Conservation (phyloP, 2,797 vertebrate genomes). For the Pseudopleuronectes americanus region DNA sequence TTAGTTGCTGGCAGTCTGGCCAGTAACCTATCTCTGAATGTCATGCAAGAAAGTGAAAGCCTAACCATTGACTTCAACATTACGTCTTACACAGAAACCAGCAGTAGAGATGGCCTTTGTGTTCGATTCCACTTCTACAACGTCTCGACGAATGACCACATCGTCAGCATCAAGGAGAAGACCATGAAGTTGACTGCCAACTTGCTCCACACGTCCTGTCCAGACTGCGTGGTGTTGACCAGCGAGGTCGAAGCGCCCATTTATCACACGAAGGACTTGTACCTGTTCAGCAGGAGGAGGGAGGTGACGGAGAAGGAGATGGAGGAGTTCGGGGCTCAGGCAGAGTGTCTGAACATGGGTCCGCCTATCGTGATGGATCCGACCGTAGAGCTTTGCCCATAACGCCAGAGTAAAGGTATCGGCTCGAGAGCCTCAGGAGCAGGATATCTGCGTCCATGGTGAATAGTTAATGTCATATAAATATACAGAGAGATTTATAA, state of each 20-base stretch:
- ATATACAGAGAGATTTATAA: no score
- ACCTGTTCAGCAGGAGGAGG: conserved; percentile 57
- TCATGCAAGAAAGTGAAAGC: background rate
- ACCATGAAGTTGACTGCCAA: background rate
- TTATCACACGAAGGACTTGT: background rate
- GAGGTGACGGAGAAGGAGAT: conserved; percentile 35
- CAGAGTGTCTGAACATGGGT: conserved; percentile 57
- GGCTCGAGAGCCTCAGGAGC: no score
- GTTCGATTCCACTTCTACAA: background rate
- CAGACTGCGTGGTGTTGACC: conserved; percentile 32
- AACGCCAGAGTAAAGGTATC: no score
- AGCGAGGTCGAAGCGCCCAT: background rate
- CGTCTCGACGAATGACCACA: background rate
- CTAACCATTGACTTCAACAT: background rate
- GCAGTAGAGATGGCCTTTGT: background rate
- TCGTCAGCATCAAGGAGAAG: accelerated
- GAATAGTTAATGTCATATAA: no score
- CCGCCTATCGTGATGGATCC: conserved; percentile 52
- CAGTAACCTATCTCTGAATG: no score
- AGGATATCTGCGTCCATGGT: no score
- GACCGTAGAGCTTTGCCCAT: conserved; percentile 37
- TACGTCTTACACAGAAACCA: background rate
- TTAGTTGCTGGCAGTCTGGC: conserved; percentile 29
- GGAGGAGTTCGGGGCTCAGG: conserved; percentile 56
- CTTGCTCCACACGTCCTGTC: conserved; percentile 30